These are phyloP conservation scores for Parambassis ranga DNA, from an alignment of 2,797 vertebrate genomes.

Conservation along the genomic window DNA sequence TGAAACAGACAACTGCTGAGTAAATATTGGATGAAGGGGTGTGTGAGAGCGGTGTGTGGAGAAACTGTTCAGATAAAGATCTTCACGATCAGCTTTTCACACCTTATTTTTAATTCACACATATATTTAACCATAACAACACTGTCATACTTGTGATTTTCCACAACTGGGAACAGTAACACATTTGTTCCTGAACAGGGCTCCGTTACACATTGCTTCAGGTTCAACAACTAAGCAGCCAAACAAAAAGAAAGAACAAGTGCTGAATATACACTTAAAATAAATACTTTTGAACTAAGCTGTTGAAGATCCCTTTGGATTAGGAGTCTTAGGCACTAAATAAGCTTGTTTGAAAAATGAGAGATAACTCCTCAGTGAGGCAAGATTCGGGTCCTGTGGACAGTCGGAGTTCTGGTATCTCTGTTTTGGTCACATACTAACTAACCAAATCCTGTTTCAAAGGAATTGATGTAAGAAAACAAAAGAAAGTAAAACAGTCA, in stretches of 20 bases:
- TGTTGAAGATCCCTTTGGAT: neutral
- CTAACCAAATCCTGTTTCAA: too few species aligned
- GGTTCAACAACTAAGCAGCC: neutral
- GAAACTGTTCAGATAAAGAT: neutral
- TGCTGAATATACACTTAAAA: conserved; percentile 6
- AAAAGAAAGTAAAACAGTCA: neutral
- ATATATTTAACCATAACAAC: neutral
- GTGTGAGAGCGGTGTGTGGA: conserved; percentile 20
- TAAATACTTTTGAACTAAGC: conserved; percentile 7
- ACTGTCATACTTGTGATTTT: neutral
- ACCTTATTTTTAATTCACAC: conserved; percentile 42
- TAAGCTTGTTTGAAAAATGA: neutral
- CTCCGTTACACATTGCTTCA: neutral
- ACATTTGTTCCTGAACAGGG: neutral
- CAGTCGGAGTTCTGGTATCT: neutral
- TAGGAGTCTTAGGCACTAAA: neutral
- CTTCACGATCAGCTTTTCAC: neutral
- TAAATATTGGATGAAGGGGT: conserved; percentile 59
- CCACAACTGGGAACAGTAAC: neutral
- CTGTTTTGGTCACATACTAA: neutral
- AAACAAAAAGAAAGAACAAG: conserved; percentile 8
- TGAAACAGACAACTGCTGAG: too few species aligned
- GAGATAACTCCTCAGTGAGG: neutral
- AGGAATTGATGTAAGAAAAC: too few species aligned
- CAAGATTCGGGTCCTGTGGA: neutral